These are phyloP conservation scores for Gila robusta DNA, from an alignment of 2,797 vertebrate species.

Conservation along the genomic window DNA sequence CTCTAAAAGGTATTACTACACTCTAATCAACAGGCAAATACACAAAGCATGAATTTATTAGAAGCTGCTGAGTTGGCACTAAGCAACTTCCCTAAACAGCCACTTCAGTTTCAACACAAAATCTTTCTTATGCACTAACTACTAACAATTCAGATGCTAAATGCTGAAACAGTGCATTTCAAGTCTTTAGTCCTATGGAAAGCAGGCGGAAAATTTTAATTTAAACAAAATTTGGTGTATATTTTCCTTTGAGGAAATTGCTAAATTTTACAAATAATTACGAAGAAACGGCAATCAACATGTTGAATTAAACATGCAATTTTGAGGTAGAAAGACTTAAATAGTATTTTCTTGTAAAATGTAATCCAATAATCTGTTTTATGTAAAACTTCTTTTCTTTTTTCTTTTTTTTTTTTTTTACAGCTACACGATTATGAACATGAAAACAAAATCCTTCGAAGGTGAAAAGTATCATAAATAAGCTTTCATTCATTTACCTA, in stretches of 20 bases:
- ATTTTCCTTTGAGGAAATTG: background rate
- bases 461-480: background rate
- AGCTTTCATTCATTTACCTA: background rate
- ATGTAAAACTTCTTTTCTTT: background rate
- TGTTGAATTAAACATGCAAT: background rate
- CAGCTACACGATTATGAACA: background rate
- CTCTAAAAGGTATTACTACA: background rate
- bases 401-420: background rate
- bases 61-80: background rate
- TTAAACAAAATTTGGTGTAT: background rate
- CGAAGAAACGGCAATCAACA: background rate
- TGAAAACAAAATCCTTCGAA: background rate
- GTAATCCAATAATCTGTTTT: background rate
- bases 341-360: background rate
- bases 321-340: background rate
- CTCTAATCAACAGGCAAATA: conserved; percentile 6
- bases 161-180: background rate
- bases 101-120: background rate
- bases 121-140: background rate
- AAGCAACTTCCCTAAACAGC: background rate
- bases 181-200: background rate
- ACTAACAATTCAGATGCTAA: background rate
- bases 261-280: background rate
- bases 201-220: background rate
- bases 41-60: conserved; percentile 19